Evolutionary conservation across 2,113 vertebrate species (phyloP).

Genomic region (Centrocercus urophasianus): DNA sequence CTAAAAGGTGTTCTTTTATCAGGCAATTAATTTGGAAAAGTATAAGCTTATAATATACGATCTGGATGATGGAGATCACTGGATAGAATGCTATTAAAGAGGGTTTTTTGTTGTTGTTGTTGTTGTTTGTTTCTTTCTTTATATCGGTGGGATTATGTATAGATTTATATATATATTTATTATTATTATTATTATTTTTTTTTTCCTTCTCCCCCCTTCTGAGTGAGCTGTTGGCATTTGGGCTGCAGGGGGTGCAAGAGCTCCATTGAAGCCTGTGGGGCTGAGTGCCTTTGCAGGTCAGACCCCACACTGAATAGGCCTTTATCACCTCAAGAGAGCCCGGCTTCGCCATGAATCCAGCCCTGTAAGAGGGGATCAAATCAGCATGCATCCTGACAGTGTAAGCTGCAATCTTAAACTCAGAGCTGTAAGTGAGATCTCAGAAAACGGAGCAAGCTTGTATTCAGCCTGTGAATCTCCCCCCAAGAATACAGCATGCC

Average conservation of each 20-base stretch:
- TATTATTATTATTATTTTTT: too few species aligned
- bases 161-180: too few species aligned
- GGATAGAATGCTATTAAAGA: neutral
- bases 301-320: neutral
- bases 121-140: neutral
- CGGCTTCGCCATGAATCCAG: neutral
- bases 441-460: neutral
- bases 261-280: conserved; percentile 78
- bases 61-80: neutral
- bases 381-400: neutral
- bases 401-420: conserved; percentile 23
- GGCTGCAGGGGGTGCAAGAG: conserved; percentile 93
- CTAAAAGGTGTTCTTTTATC: neutral
- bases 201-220: neutral
- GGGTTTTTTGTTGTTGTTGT: too few species aligned
- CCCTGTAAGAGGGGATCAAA: neutral
- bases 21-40: neutral
- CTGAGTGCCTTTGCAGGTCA: neutral
- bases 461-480: neutral
- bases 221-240: conserved; percentile 35
- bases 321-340: neutral
- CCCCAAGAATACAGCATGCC: neutral
- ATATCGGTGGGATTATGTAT: accelerated
- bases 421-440: conserved; percentile 45
- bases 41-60: neutral